Percentiles rank a stretch among this genome's conserved stretches.
Evolutionary conservation across 2,113 vertebrate genomes (phyloP).

Genomic region (Gulo gulo): DNA sequence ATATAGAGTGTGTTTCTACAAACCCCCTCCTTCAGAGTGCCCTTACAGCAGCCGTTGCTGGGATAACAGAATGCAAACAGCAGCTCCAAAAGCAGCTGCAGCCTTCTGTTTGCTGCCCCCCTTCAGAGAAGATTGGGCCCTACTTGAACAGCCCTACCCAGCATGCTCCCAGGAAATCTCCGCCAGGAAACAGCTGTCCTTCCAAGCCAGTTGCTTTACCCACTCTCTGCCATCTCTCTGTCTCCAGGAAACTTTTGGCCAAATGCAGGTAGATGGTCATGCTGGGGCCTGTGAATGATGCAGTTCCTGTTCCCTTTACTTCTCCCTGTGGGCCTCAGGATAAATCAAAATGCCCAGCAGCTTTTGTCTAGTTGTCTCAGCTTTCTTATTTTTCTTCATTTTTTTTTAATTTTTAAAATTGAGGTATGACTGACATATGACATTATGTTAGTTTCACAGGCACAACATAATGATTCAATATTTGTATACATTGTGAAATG

Average conservation of each 20-base stretch:
- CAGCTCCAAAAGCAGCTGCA: slow-evolving; percentile 7
- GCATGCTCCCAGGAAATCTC: not conserved
- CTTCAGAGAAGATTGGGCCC: not conserved
- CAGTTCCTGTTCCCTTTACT: not conserved
- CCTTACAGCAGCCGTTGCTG: not conserved
- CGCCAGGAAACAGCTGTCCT: not conserved
- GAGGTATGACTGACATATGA: not conserved
- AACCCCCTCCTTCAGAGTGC: not conserved
- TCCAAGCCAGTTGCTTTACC: not conserved
- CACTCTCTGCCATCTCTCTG: not conserved
- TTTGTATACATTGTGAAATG: not conserved
- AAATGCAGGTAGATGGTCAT: not conserved
- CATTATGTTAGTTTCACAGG: not conserved
- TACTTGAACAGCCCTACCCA: not conserved
- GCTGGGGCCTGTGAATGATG: not conserved
- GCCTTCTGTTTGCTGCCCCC: not conserved
- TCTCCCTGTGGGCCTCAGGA: not conserved
- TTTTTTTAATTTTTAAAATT: not conserved
- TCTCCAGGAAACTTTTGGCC: not conserved
- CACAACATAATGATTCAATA: not conserved
- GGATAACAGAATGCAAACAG: slow-evolving; percentile 33
- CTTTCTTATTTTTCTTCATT: not conserved
- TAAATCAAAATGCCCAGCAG: not conserved
- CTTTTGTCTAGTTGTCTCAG: not conserved
- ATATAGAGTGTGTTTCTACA: not conserved